phyloP scores from a whole-genome alignment of 2,888 invertebrate genomes.

The Drosophila phalerata region DNA sequence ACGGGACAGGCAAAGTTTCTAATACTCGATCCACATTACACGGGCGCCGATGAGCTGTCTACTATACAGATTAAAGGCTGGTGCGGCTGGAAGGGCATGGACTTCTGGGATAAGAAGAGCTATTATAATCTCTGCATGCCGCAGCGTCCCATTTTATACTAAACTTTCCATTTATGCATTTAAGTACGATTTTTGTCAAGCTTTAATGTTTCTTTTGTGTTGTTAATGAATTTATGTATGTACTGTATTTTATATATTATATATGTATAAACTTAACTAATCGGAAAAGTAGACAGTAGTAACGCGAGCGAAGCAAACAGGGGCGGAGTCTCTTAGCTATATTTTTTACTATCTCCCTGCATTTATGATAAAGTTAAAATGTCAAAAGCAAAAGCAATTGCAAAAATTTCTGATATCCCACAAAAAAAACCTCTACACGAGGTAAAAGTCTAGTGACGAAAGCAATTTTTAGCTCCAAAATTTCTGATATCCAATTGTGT shows the following conservation, averaged over 20 bases:
- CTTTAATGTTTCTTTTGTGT: slow-evolving; percentile 36
- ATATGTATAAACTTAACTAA: slow-evolving; percentile 36
- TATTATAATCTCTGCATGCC: slow-evolving; percentile 99
- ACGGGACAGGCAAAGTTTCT: slow-evolving; percentile 94
- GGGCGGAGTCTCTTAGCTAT: too few relatives aligned
- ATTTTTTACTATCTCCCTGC: too few relatives aligned
- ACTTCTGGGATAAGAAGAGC: slow-evolving; percentile 97
- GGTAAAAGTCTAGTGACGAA: too few relatives aligned
- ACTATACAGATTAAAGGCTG: slow-evolving; percentile 93
- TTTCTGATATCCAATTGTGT: too few relatives aligned
- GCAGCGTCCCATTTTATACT: slow-evolving; percentile 86
- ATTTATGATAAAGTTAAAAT: too few relatives aligned
- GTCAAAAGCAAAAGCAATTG: too few relatives aligned
- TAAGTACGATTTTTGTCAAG: slow-evolving; percentile 35
- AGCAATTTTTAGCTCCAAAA: too few relatives aligned
- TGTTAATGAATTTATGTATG: slow-evolving; percentile 49
- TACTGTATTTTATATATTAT: slow-evolving; percentile 47
- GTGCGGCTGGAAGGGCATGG: slow-evolving; percentile 98
- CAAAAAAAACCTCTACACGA: too few relatives aligned
- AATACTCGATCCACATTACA: slow-evolving; percentile 99
- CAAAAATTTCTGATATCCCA: too few relatives aligned
- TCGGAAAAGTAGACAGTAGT: too few relatives aligned
- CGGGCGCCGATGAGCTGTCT: slow-evolving; percentile 93
- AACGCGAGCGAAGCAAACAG: too few relatives aligned
- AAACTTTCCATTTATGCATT: slow-evolving; percentile 53